Base-by-base conservation (phyloP, 1,140 invertebrate species). In the Campoletis sonorensis region DNA sequence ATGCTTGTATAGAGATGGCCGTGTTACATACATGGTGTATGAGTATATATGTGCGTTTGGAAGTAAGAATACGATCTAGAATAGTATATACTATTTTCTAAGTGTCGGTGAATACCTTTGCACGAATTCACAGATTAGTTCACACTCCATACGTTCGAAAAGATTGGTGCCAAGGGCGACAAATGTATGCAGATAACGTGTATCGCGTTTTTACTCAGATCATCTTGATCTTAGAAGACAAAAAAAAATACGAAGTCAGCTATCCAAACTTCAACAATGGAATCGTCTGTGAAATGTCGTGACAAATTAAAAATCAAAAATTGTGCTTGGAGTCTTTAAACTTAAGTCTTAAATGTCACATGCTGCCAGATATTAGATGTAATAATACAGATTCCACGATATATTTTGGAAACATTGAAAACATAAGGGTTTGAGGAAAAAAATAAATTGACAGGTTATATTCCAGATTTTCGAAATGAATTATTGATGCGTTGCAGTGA, bases 71-170 rank as follows among this genome's bases (percentile, higher is more conserved):
- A 58, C 1, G 54, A 58, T 5, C 40, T 45, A 45, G 49, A 54
- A 77, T 54, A 18, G 23, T 40, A 37, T 76, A n/a, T 26, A 64
- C 51, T 8, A 64, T 77, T 77, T 64, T 64, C 54, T 61, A 26
- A 77, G 64, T 37, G 75, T 37, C 64, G 51, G 75, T 33, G 27
- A 37, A 30, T 78, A 18, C 77, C 51, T 79, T 84, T 26, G 70
- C 71, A 81, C 30, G 26, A 37, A 64, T 27, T 27, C 75, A 77
- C 75, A 77, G 37, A 77, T 77, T 64, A 77, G 30, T 64, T 64
- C 27, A 54, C 72, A 58, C 16, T 51, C 13, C 11, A 10, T 23
- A 54, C 23, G 21, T 21, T 33, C 1, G 33, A 26, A 54, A 26
- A 33, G 72, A 76, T 58, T 58, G 72, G 37, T 76, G 72, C 72